A percentile compares a stretch with the other conserved stretches of the same genome.
phyloP scores from a whole-genome alignment of 2,113 vertebrate genomes.

The Hemichromis elongatus region DNA sequence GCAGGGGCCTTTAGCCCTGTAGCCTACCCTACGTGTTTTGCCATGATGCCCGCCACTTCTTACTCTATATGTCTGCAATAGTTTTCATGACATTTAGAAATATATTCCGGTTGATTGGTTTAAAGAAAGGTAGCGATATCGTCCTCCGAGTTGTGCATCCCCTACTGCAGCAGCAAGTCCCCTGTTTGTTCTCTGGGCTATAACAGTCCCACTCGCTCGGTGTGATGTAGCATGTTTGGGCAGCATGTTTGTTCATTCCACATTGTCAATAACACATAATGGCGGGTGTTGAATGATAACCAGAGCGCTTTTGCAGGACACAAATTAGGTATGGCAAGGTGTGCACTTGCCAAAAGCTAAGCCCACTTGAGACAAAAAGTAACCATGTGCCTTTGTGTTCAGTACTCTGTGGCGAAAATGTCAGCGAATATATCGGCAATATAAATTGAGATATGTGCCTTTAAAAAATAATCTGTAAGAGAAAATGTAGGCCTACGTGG shows the following conservation, averaged over 20 bases:
- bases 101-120: conserved; percentile 50
- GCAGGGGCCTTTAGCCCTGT: conserved; percentile 45
- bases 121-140: conserved; percentile 34
- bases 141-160: conserved; percentile 33
- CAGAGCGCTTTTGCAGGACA: conserved; percentile 34
- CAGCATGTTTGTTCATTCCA: conserved; percentile 70
- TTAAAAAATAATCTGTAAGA: neutral
- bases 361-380: neutral
- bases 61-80: neutral
- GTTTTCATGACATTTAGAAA: conserved; percentile 25
- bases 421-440: neutral
- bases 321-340: conserved; percentile 35
- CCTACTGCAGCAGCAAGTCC: conserved; percentile 27
- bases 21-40: conserved; percentile 10
- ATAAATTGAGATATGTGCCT: neutral
- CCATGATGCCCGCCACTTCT: neutral
- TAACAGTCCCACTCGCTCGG: conserved; percentile 64
- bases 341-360: conserved; percentile 2
- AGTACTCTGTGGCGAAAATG: neutral
- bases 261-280: conserved; percentile 69
- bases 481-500: neutral
- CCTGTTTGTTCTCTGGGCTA: conserved; percentile 61
- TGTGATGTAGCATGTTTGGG: conserved; percentile 70
- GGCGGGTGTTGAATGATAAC: conserved; percentile 69
- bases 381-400: neutral